Evolutionary conservation across 2,888 invertebrate species (phyloP), one percentile per base, ranked within the genome.

Genomic region (Hypercompe scribonia): DNA sequence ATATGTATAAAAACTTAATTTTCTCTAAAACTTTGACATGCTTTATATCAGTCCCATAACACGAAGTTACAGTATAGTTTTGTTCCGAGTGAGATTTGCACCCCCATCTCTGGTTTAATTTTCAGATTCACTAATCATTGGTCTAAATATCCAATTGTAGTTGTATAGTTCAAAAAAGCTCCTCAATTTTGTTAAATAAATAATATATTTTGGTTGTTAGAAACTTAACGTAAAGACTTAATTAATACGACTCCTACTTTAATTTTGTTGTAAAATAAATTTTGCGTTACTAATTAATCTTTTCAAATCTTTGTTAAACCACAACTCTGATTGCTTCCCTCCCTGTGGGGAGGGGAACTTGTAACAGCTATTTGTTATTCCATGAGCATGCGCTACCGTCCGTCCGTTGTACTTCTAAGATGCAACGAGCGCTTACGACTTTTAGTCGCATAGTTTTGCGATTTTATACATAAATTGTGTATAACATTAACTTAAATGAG

Each of bases 361-460:
- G 71, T 46, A 71, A 78, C 81, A 84, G 81, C 82, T 87, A 85
- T 90, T 94, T 93, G 88, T 89, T 92, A 94, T 94, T 93, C 93
- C 86, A 83, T 85, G 78, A 79, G 80, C 90, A 91, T 89, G 87
- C 85, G 85, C 86, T 88, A 87, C 87, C 90, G 90, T 89, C 92
- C 93, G 90, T 93, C 90, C 91, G 91, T 89, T 90, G 88, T 91
- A 90, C 86, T 87, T 87, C 87, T 88, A 85, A 88, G 88, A 90
- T 87, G 87, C 86, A 66, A 24, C 65, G 73, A 77, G 75, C 74
- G 54, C 72, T 82, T 78, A 70, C 79, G 75, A 84, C 80, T 84
- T 82, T 73, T 68, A 81, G 68, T 77, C 77, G 74, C 76, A 84
- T 80, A 73, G 75, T 80, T 71, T 73, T 65, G 75, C 78, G 58